phyloP scores from a whole-genome alignment of 2,797 vertebrate genomes.

The Euphonia xanthogaster region DNA sequence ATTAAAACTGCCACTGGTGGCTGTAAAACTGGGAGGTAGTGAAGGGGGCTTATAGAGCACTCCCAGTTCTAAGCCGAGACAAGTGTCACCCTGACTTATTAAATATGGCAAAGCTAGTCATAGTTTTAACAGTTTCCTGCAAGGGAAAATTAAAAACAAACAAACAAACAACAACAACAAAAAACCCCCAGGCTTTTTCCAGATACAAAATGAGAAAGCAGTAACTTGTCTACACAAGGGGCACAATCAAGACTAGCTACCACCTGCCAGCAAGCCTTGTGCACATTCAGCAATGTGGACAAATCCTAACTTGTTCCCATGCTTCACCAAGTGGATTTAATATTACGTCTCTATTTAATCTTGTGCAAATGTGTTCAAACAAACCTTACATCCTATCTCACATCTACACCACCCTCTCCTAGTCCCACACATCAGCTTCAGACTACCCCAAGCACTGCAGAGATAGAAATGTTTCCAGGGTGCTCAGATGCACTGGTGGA shows the following conservation, averaged over 20 bases:
- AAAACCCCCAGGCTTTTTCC: not conserved
- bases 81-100: not conserved
- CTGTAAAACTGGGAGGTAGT: not conserved
- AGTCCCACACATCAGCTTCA: not conserved
- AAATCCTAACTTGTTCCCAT: slow-evolving; percentile 29
- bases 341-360: not conserved
- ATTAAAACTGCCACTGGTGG: not conserved
- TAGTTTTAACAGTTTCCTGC: not conserved
- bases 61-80: not conserved
- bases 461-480: not conserved
- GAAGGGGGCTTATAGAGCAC: not conserved
- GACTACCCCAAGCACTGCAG: not conserved
- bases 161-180: not conserved
- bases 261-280: not conserved
- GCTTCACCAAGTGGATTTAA: not conserved
- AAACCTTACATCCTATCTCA: not conserved
- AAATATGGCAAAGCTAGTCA: not conserved
- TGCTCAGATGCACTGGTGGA: not conserved
- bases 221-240: not conserved
- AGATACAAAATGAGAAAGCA: not conserved
- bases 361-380: not conserved
- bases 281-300: not conserved
- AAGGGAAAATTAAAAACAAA: not conserved
- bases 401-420: not conserved
- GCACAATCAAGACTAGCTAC: not conserved